phyloP scores from a whole-genome alignment of 2,113 vertebrate species.

The Stigmatopora argus region DNA sequence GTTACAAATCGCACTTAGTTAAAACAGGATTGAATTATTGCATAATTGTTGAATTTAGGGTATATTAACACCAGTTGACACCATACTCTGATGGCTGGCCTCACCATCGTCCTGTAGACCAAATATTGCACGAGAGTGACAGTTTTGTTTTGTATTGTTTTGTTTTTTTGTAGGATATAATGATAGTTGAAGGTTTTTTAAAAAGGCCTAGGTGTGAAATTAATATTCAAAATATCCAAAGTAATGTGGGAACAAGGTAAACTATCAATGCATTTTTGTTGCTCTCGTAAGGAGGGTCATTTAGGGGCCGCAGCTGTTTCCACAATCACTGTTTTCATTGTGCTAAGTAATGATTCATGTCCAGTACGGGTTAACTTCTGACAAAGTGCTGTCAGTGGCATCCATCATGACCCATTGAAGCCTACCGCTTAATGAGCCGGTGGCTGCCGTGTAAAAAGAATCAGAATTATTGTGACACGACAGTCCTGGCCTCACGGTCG shows the following conservation, averaged over 20 bases:
- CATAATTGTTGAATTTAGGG: neutral
- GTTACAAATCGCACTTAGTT: constrained; percentile 12
- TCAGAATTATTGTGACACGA: constrained; percentile 60
- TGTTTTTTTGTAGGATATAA: too few relatives aligned
- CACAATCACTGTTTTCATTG: constrained; percentile 23
- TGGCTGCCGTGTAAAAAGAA: constrained; percentile 40
- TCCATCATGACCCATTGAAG: constrained; percentile 39
- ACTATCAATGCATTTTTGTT: neutral
- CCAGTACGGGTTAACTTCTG: constrained; percentile 50
- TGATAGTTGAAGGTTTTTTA: too few relatives aligned
- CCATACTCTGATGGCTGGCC: too few relatives aligned
- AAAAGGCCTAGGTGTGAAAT: neutral
- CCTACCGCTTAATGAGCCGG: constrained; percentile 53
- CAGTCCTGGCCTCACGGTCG: constrained; percentile 49
- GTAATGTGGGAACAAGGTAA: constrained; percentile 6
- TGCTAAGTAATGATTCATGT: constrained; percentile 38
- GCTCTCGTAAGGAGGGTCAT: neutral
- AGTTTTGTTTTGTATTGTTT: too few relatives aligned
- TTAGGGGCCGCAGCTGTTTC: constrained; percentile 2
- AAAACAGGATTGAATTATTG: neutral
- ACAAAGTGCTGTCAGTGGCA: constrained; percentile 46
- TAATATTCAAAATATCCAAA: neutral
- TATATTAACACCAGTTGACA: neutral
- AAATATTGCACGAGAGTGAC: too few relatives aligned
- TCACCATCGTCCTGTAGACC: too few relatives aligned